Conservation (phyloP, 2,797 vertebrate species). For the Masticophis lateralis region DNA sequence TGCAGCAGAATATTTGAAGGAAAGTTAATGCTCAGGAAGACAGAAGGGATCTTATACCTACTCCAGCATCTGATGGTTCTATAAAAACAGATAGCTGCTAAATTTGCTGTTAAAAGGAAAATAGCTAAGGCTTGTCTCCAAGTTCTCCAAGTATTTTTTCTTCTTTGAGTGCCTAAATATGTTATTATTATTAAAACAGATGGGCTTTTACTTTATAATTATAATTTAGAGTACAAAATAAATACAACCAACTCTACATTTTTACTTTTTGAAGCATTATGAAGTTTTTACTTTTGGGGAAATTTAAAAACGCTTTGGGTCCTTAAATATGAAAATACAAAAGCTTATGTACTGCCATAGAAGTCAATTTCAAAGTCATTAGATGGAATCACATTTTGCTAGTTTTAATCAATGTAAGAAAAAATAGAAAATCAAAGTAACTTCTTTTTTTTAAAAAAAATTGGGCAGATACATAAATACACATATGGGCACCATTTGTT, state of each 20-base stretch:
- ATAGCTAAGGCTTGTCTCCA: background rate
- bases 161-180: background rate
- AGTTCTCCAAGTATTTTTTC: background rate
- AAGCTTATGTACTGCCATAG: too few relatives aligned
- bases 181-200: background rate
- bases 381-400: background rate
- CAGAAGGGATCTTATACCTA: conserved; percentile 11
- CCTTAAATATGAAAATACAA: background rate
- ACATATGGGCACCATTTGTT: background rate
- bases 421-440: background rate
- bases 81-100: background rate
- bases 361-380: background rate
- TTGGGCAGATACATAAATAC: background rate
- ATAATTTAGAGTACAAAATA: background rate
- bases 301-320: background rate
- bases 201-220: background rate
- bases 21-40: background rate
- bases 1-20: background rate
- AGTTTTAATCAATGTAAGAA: background rate
- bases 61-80: background rate
- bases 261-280: background rate
- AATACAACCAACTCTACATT: background rate
- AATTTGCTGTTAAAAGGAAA: background rate
- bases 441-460: background rate
- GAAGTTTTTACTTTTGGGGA: background rate